Percentiles rank a stretch among this genome's conserved stretches.
Evolutionary conservation across 2,797 vertebrate species (phyloP).

Genomic region (Otolemur crassicaudatus): DNA sequence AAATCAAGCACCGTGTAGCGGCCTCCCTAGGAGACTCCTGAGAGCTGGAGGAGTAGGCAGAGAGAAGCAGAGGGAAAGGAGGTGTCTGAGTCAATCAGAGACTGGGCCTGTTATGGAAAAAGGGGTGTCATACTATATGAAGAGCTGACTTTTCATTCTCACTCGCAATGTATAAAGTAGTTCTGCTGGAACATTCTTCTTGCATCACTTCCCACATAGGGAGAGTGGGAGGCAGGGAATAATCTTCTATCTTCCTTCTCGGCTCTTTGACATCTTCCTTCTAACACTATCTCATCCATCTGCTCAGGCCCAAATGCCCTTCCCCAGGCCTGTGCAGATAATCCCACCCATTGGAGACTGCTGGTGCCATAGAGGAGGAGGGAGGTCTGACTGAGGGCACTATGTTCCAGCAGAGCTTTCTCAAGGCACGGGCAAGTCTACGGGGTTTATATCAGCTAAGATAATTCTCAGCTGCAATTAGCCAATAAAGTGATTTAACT

Average conservation of each 20-base stretch:
- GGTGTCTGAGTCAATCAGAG: background rate
- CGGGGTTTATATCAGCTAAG: background rate
- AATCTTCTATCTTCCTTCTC: background rate
- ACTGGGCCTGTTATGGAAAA: background rate
- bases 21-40: background rate
- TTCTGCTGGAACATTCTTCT: background rate
- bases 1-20: background rate
- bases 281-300: background rate
- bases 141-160: background rate
- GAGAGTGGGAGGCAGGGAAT: background rate
- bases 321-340: background rate
- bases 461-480: background rate
- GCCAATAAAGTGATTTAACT: background rate
- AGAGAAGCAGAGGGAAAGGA: background rate
- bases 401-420: background rate
- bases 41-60: background rate
- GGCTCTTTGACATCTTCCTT: constrained; percentile 15
- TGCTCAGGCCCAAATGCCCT: background rate
- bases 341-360: background rate
- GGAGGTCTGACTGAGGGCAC: background rate
- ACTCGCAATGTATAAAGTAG: background rate
- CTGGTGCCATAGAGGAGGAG: background rate
- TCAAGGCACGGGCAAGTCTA: background rate
- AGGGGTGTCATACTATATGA: fast-evolving
- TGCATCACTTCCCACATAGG: background rate